Percentiles rank a stretch among this genome's conserved stretches.
Conservation (phyloP, 2,888 invertebrate species). For the Incurvaria masculella region DNA sequence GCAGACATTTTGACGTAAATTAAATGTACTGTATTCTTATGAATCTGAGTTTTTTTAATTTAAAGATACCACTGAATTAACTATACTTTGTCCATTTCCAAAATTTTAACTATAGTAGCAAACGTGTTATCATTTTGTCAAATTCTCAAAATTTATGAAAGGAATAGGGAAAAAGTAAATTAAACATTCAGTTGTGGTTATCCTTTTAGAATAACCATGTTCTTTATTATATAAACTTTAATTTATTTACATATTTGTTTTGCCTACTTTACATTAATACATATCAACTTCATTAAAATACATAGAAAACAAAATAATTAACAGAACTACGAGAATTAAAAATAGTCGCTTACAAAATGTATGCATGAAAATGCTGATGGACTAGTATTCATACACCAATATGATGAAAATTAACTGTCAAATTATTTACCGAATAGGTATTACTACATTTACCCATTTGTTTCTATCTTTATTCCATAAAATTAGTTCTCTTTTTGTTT, state of each 20-base stretch:
- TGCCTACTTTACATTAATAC: slow-evolving; percentile 54
- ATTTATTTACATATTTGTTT: slow-evolving; percentile 54
- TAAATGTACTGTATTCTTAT: not conserved
- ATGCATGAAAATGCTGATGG: not conserved
- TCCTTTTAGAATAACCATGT: slow-evolving; percentile 45
- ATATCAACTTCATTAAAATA: slow-evolving; percentile 53
- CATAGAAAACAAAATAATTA: slow-evolving; percentile 49
- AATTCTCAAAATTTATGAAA: too few relatives aligned
- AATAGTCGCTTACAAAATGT: not conserved
- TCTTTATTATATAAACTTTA: slow-evolving; percentile 57
- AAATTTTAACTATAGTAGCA: too few relatives aligned
- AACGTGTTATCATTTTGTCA: too few relatives aligned
- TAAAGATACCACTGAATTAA: too few relatives aligned
- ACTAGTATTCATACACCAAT: not conserved
- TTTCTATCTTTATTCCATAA: not conserved
- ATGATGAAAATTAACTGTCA: not conserved
- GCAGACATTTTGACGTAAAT: not conserved
- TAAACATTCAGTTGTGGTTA: slow-evolving; percentile 27
- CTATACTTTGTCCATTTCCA: too few relatives aligned
- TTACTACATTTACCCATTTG: not conserved
- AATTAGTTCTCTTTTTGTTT: too few relatives aligned
- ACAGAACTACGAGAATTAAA: slow-evolving; percentile 23
- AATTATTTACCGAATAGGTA: too few relatives aligned
- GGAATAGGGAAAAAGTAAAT: not conserved
- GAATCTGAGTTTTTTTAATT: not conserved